These are phyloP conservation scores for Mohoua ochrocephala DNA, from an alignment of 2,113 vertebrate genomes.

Conservation along the genomic window DNA sequence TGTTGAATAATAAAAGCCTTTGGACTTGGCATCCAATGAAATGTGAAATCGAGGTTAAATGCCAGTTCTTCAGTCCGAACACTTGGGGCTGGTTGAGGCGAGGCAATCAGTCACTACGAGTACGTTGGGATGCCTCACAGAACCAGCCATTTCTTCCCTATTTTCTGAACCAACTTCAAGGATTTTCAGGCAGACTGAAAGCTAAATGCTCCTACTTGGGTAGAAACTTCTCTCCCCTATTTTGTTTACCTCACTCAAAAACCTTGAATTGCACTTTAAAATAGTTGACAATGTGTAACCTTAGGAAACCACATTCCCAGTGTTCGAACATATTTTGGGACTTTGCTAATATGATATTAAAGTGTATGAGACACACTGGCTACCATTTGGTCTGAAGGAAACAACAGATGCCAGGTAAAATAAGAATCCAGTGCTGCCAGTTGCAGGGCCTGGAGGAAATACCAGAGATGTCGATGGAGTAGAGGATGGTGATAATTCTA, in stretches of 20 bases:
- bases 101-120: neutral
- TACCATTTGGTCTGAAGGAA: conserved; percentile 59
- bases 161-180: neutral
- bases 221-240: neutral
- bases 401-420: conserved; percentile 67
- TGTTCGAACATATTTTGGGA: conserved; percentile 20
- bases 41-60: conserved; percentile 23
- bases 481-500: conserved; percentile 57
- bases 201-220: neutral
- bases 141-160: neutral
- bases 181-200: neutral
- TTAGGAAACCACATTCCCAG: conserved; percentile 36
- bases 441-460: conserved; percentile 55
- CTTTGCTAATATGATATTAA: conserved; percentile 54
- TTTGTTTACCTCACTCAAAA: neutral
- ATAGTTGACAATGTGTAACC: conserved; percentile 7
- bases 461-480: conserved; percentile 49
- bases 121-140: neutral
- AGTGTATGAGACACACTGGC: conserved; percentile 41
- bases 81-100: neutral
- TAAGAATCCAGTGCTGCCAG: conserved; percentile 60
- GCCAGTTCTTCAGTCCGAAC: neutral
- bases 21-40: neutral
- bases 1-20: conserved; percentile 32
- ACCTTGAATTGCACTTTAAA: neutral